Conservation (phyloP, 2,113 vertebrate species). For the Seriola rivoliana region DNA sequence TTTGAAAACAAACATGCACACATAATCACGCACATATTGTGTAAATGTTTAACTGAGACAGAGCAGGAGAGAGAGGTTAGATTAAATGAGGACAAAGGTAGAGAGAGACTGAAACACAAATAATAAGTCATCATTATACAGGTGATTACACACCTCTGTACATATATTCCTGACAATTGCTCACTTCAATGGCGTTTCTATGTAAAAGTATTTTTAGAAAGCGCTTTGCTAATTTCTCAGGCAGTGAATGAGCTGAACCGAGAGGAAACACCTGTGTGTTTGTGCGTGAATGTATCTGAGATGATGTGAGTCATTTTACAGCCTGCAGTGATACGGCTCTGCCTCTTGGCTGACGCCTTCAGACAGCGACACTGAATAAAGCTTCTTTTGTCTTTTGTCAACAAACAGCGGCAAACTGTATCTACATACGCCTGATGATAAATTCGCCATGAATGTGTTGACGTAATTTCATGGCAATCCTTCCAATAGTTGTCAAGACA, state of each 20-base stretch:
- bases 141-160: background rate
- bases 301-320: constrained; percentile 27
- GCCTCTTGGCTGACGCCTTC: background rate
- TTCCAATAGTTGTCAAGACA: background rate
- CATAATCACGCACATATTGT: constrained; percentile 46
- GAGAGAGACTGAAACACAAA: constrained; percentile 33
- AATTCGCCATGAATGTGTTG: background rate
- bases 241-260: background rate
- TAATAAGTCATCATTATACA: constrained; percentile 16
- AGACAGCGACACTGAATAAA: background rate
- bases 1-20: constrained; percentile 70
- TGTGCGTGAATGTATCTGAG: constrained; percentile 13
- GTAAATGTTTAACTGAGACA: constrained; percentile 66
- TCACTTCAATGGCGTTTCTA: background rate
- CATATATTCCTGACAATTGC: background rate
- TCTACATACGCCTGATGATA: no score
- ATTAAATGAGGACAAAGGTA: constrained; percentile 42
- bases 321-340: constrained; percentile 8
- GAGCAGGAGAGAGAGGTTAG: constrained; percentile 11
- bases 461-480: background rate
- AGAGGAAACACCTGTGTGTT: constrained; percentile 11
- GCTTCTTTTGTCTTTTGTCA: no score
- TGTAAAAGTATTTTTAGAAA: background rate
- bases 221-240: background rate
- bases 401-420: no score